phyloP scores from a whole-genome alignment of 2,113 vertebrate genomes.

The Bombycilla garrulus region DNA sequence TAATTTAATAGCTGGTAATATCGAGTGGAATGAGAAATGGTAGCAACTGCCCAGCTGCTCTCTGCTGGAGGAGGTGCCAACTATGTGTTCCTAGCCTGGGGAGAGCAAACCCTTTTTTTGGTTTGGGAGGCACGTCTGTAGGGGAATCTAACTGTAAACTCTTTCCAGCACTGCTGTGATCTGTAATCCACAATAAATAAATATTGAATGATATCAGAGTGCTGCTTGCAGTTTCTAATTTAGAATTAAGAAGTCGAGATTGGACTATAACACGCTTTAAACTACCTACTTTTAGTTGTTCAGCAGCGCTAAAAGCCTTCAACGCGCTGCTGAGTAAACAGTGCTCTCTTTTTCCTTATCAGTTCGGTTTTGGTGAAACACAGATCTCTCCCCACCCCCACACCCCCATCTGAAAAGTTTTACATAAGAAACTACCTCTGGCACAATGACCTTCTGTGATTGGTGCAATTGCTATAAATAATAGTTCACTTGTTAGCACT shows the following conservation, averaged over 20 bases:
- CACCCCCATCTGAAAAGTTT: not conserved
- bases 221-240: not conserved
- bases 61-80: constrained; percentile 44
- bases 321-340: constrained; percentile 27
- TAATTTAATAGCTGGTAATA: constrained; percentile 33
- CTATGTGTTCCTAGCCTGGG: constrained; percentile 55
- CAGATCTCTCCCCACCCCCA: not conserved
- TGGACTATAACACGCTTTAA: not conserved
- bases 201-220: not conserved
- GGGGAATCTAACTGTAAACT: constrained; percentile 2
- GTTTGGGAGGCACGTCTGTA: constrained; percentile 17
- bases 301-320: not conserved
- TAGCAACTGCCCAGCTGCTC: constrained; percentile 63
- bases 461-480: constrained; percentile 16
- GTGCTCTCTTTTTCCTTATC: constrained; percentile 16
- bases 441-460: constrained; percentile 46
- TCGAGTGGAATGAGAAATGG: constrained; percentile 41
- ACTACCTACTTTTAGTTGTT: not conserved
- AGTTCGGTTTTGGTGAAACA: constrained; percentile 19
- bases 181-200: constrained; percentile 9
- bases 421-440: constrained; percentile 53
- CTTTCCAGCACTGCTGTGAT: not conserved
- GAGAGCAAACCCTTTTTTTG: constrained; percentile 46
- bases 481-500: constrained; percentile 15
- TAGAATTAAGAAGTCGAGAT: not conserved